A percentile compares a stretch with the other conserved stretches of the same genome.
Evolutionary conservation across 2,888 invertebrate species (phyloP).

Genomic region (Catocala nupta): DNA sequence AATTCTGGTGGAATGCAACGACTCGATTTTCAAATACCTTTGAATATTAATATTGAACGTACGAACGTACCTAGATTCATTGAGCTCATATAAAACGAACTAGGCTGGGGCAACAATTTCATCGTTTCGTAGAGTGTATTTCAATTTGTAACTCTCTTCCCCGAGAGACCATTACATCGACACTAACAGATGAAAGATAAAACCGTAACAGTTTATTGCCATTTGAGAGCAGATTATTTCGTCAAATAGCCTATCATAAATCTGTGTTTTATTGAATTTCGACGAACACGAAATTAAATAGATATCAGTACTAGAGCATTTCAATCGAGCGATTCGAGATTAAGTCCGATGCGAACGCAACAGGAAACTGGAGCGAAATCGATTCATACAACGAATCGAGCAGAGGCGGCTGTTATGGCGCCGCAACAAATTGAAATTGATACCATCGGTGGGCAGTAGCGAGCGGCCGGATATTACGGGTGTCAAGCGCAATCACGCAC

Average conservation of each 20-base stretch:
- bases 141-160: constrained; percentile 36
- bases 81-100: constrained; percentile 31
- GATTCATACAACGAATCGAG: constrained; percentile 82
- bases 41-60: constrained; percentile 19
- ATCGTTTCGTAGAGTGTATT: constrained; percentile 40
- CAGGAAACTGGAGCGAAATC: constrained; percentile 84
- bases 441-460: constrained; percentile 82
- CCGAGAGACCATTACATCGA: constrained; percentile 35
- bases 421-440: constrained; percentile 87
- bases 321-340: constrained; percentile 77
- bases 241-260: constrained; percentile 54
- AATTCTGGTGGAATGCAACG: constrained; percentile 69
- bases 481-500: constrained; percentile 85
- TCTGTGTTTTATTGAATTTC: constrained; percentile 62
- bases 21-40: constrained; percentile 56
- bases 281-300: constrained; percentile 66
- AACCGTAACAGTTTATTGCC: constrained; percentile 49
- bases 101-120: constrained; percentile 29
- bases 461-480: constrained; percentile 84
- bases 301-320: constrained; percentile 67
- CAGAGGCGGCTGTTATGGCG: constrained; percentile 78
- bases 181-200: constrained; percentile 35
- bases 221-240: constrained; percentile 51
- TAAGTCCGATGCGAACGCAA: constrained; percentile 80
- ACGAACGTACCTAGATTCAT: background rate